Evolutionary conservation across 2,888 invertebrate genomes (phyloP).

Genomic region (Marasmarcha lunaedactyla): DNA sequence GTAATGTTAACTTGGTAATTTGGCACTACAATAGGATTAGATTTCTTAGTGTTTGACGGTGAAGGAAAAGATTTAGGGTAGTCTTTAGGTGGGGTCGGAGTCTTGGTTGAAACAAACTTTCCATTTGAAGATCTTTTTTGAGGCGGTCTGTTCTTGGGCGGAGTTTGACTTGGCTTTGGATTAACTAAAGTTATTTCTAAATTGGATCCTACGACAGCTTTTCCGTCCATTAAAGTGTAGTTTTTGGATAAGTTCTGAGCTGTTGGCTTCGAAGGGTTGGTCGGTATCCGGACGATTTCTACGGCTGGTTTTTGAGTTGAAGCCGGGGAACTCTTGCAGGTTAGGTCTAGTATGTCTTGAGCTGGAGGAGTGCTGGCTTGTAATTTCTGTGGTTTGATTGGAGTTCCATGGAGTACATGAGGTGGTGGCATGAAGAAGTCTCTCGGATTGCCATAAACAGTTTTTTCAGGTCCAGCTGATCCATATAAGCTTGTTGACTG

Average conservation of each 20-base stretch:
- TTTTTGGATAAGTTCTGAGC: conserved; percentile 60
- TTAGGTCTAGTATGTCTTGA: conserved; percentile 75
- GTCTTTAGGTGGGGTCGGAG: conserved; percentile 47
- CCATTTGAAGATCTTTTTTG: conserved; percentile 69
- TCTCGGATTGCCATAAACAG: conserved; percentile 80
- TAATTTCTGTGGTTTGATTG: conserved; percentile 35
- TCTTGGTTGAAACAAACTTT: conserved; percentile 62
- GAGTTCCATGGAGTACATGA: conserved; percentile 54
- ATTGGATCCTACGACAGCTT: conserved; percentile 71
- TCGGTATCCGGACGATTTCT: conserved; percentile 70
- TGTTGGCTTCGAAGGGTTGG: conserved; percentile 49
- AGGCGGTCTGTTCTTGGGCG: conserved; percentile 32
- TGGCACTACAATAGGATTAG: conserved; percentile 38
- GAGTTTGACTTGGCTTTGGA: conserved; percentile 38
- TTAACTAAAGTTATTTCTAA: conserved; percentile 79
- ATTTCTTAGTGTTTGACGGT: conserved; percentile 21
- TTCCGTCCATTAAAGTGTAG: conserved; percentile 48
- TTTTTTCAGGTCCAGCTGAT: conserved; percentile 66
- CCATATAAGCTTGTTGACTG: conserved; percentile 76
- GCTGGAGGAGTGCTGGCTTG: conserved; percentile 34
- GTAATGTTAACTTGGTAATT: conserved; percentile 40
- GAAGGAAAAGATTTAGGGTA: conserved; percentile 20
- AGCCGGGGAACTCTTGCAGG: conserved; percentile 49
- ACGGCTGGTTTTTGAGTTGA: conserved; percentile 44
- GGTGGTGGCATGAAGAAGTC: conserved; percentile 72